Evolutionary conservation across 2,113 vertebrate species (phyloP), one percentile per base, ranked within the genome.

Genomic region (Actenoides hombroni): DNA sequence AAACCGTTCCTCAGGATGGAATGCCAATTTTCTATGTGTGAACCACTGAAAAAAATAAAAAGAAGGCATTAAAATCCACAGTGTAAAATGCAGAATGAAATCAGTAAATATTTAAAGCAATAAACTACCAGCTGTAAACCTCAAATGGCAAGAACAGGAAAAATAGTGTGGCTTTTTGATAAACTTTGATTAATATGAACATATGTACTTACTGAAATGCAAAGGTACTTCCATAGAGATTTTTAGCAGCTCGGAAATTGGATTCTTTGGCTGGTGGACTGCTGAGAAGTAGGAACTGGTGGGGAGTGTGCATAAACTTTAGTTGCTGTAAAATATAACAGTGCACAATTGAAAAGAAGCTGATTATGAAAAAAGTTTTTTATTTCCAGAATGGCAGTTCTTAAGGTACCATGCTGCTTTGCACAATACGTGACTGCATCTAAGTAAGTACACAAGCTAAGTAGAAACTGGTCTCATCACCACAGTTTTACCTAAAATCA

Each of bases 181-280:
- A 60, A 68, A 31, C 42, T 90, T 76, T 87, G 20, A n/a, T 80
- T 86, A 80, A 44, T 60, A 90, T 2, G 24, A 89, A 59, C 60
- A n/a, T 29, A 35, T 77, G 37, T 83, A 98, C 99, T 98, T 92
- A 99, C 99, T 99, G 99, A 98, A 99, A 99, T 95, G 99, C 99
- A 91, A 99, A 99, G 71, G 99, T 99, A 97, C 99, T 99, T 96
- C 99, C 99, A 2, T 99, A 99, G 90, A 98, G 98, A 97, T 97
- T 98, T 98, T 99, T 99, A 97, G 99, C 99, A 98, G 98, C 98
- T 98, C 98, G 97, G 94, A 99, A 99, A 97, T 99, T 99, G 92
- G 99, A 98, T 98, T 99, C 99, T 99, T 99, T 99, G 98, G 99
- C 99, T 97, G 99, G 99, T 94, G 99, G 99, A 96, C 99, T 99